Percentiles rank a stretch among this genome's conserved stretches.
Evolutionary conservation across 2,113 vertebrate genomes (phyloP).

Genomic region (Scolopax mira): DNA sequence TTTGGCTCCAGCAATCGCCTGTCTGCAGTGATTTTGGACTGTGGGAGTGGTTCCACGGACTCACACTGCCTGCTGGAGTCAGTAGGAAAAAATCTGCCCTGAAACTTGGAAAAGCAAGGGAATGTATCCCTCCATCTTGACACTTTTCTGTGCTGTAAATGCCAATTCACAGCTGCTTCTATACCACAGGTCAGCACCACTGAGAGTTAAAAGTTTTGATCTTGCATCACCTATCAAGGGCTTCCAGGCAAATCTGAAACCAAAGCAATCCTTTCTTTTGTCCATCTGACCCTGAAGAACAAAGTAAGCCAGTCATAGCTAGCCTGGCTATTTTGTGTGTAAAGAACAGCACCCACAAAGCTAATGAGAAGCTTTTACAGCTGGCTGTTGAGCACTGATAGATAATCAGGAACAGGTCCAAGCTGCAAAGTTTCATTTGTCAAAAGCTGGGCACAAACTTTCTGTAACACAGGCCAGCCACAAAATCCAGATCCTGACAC

Average conservation of each 20-base stretch:
- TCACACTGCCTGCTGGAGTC: not conserved
- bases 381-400: not conserved
- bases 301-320: not conserved
- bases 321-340: not conserved
- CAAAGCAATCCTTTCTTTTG: not conserved
- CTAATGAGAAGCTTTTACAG: not conserved
- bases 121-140: not conserved
- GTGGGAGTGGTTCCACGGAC: fast-evolving
- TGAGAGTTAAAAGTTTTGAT: not conserved
- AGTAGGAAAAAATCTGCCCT: not conserved
- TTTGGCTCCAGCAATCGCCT: not conserved
- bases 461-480: not conserved
- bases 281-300: not conserved
- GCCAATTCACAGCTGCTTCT: not conserved
- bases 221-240: not conserved
- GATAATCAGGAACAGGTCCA: not conserved
- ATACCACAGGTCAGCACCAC: fast-evolving
- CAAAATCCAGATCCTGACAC: not conserved
- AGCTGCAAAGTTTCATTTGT: conserved; percentile 6
- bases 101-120: not conserved
- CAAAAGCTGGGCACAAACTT: not conserved
- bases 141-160: not conserved
- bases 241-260: not conserved
- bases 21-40: not conserved
- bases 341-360: not conserved